These are phyloP conservation scores for Halcyon leucocephala DNA, from an alignment of 2,797 vertebrate genomes.

Conservation along the genomic window DNA sequence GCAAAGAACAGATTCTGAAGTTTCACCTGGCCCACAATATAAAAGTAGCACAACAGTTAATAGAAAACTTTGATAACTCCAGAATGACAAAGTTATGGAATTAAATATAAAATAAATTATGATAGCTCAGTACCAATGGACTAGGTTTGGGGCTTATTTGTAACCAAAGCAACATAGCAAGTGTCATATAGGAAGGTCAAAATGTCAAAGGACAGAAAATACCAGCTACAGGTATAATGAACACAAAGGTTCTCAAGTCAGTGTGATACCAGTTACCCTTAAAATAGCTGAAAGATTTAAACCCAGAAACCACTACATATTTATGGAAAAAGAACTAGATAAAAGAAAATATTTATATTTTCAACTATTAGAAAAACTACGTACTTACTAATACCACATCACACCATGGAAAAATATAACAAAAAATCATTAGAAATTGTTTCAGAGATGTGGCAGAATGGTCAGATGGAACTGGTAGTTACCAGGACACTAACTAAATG, in stretches of 20 bases:
- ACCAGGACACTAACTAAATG: neutral
- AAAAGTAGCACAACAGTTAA: neutral
- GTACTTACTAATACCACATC: neutral
- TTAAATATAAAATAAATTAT: neutral
- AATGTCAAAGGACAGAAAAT: neutral
- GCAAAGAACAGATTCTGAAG: neutral
- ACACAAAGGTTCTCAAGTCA: neutral
- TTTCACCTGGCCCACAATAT: neutral
- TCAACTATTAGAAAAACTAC: neutral
- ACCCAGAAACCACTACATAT: neutral
- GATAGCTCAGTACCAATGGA: neutral
- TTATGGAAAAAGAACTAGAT: neutral
- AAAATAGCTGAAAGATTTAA: neutral
- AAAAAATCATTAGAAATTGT: neutral
- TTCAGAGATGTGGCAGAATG: neutral
- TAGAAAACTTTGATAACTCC: neutral
- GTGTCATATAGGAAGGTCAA: neutral
- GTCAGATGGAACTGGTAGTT: neutral
- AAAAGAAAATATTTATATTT: neutral
- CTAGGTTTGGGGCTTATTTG: neutral
- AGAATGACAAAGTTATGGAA: neutral
- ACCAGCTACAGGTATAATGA: neutral
- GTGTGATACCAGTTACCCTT: neutral
- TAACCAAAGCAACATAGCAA: neutral
- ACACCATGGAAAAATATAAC: neutral